Conservation (phyloP, 2,888 invertebrate species). For the Bibio marci region DNA sequence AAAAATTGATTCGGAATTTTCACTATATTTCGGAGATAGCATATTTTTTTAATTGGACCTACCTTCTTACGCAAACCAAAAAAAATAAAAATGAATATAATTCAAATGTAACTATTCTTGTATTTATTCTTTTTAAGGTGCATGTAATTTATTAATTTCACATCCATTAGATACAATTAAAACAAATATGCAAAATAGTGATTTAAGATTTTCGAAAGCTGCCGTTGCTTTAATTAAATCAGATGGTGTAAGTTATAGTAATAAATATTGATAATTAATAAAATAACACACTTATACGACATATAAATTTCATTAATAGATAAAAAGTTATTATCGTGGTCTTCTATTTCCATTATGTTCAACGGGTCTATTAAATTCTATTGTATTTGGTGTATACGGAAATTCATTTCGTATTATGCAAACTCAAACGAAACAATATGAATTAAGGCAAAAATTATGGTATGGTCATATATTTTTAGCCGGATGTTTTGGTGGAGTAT, state of each 20-base stretch:
- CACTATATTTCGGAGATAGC: neutral
- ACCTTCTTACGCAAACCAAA: neutral
- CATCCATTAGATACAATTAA: constrained; percentile 4
- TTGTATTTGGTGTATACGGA: constrained; percentile 4
- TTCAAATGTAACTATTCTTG: no score
- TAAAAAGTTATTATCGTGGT: constrained; percentile 2
- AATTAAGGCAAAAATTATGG: constrained; percentile 1
- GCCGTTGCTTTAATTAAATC: neutral
- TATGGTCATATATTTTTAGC: constrained; percentile 2
- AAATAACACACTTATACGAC: no score
- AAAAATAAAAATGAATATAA: neutral
- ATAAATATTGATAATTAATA: neutral
- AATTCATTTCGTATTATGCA: constrained; percentile 1
- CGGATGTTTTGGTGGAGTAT: constrained; percentile 2
- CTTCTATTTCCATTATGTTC: constrained; percentile 4
- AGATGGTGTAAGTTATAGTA: constrained; percentile 1
- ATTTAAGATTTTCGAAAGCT: neutral
- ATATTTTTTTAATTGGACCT: neutral
- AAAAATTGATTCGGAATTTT: neutral
- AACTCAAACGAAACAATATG: neutral
- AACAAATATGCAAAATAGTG: constrained; percentile 3
- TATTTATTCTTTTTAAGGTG: neutral
- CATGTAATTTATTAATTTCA: constrained; percentile 3
- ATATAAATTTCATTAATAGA: no score
- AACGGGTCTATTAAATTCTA: constrained; percentile 3